Percentiles rank a stretch among this genome's conserved stretches.
Evolutionary conservation across 2,113 vertebrate genomes (phyloP).

Genomic region (Labeo rohita): DNA sequence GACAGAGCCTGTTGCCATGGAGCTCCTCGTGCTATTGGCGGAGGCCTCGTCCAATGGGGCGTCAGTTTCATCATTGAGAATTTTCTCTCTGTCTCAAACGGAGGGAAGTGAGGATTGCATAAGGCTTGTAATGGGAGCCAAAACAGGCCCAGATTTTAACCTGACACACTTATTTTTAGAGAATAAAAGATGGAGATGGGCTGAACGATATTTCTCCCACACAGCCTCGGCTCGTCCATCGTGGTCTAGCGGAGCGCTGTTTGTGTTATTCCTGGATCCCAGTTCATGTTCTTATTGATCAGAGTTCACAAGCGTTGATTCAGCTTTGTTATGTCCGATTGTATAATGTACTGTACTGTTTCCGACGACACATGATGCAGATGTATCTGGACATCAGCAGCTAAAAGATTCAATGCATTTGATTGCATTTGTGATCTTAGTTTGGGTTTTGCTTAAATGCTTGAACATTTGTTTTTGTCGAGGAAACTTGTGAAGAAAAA

Average conservation of each 20-base stretch:
- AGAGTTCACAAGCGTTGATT: background rate
- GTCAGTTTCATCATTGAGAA: conserved; percentile 83
- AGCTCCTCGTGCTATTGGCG: conserved; percentile 83
- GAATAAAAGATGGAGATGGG: conserved; percentile 19
- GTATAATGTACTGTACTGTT: background rate
- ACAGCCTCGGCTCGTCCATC: background rate
- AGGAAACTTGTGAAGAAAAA: background rate
- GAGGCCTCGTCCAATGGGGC: conserved; percentile 80
- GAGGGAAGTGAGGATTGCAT: conserved; percentile 67
- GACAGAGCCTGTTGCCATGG: conserved; percentile 92
- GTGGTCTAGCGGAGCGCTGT: conserved; percentile 7
- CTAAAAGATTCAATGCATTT: background rate
- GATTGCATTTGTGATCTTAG: background rate
- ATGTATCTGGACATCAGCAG: background rate
- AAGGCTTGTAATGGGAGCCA: conserved; percentile 67
- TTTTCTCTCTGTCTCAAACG: conserved; percentile 68
- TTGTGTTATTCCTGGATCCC: background rate
- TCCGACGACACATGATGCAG: background rate
- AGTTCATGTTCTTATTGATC: background rate
- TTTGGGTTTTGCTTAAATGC: background rate
- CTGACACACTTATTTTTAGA: conserved; percentile 62
- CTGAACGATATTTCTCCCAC: conserved; percentile 1
- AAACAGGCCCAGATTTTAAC: conserved; percentile 57
- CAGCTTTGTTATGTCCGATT: background rate
- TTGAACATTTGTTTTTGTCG: background rate